Base-by-base conservation (phyloP, 1,140 invertebrate genomes). In the Drosophila kepulauana region DNA sequence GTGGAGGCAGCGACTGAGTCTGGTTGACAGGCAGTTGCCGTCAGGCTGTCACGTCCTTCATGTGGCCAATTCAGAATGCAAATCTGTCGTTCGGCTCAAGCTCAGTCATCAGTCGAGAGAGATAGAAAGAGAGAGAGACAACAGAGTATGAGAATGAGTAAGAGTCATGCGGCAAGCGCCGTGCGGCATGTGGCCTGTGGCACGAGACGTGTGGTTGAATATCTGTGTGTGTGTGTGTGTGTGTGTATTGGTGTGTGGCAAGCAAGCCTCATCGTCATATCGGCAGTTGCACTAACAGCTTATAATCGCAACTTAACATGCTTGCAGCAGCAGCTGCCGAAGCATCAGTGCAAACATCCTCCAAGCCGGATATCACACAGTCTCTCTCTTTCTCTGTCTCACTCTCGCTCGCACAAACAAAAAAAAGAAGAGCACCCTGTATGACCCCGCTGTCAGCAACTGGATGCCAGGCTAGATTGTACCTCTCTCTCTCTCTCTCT, bases 231-330 rank as follows among this genome's bases (percentile, higher is more conserved):
- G 20, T 25, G 20, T 20, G 20, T 25, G 3, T 25, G 20, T 25
- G 20, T 25, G 20, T 25, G 20, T 25, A 4, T 33, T 28, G n/a
- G 35, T 62, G 63, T 20, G 57, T 65, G 56, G 13, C 52, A 25
- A 25, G 35, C 35, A 43, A 43, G 11, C 25, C 75, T 63, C 48
- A 82, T 61, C 65, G 71, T 69, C 79, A 77, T 79, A 79, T 64
- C 57, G 72, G 46, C 73, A 79, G 76, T 70, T 70, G 74, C 82
- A 87, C 84, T 85, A 89, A 89, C 86, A 89, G 85, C 85, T 79
- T 89, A 85, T 89, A 89, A 89, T 89, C 85, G 85, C 85, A 89
- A 89, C 85, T 89, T 89, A 89, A 89, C 85, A 89, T 89, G 85
- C 85, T 84, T 69, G 75, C 82, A 57, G 38, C 41, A 52, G 56